Evolutionary conservation across 2,113 vertebrate genomes (phyloP), one percentile per base, ranked within the genome.

Genomic region (Stercorarius parasiticus): DNA sequence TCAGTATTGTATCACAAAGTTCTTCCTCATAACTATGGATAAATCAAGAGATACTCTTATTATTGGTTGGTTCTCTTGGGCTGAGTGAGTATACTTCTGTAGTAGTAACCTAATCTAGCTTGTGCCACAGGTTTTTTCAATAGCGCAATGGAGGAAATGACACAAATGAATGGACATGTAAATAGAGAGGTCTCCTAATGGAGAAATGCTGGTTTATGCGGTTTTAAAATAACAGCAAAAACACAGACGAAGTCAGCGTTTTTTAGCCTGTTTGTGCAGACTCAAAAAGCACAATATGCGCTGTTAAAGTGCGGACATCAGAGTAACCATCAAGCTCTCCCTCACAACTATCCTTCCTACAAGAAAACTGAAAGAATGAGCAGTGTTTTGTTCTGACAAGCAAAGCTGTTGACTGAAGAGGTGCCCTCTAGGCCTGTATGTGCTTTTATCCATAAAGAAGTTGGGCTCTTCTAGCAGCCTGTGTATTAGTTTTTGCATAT

Each of bases 151-250:
- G 8, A 78, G 19, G 10, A 16, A 65, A 20, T 18, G 11, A 40
- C 29, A 21, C 1, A 15, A 49, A 23, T 56, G 8, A 87, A 6
- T 32, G 7, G 34, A 4, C 2, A 1, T 34, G 14, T 5, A 53
- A 10, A 5, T 49, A 32, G 18, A 19, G 5, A 85, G 13, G 22
- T 27, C 15, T 84, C 8, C 9, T 66, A 14, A 20, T 70, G 27
- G 30, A 34, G 19, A 52, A 65, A 20, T 26, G 3, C 13, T 67
- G 1, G 3, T 66, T 86, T 82, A 38, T 77, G 9, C 12, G 27
- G 2, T 13, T 30, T 18, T 72, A 55, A 55, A 59, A 32, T 70
- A 81, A 32, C 17, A 10, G 30, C 70, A n/a, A 55, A 62, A 74
- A 65, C 6, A 13, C 18, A 47, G 40, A 26, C 17, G 5, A 38